Conservation (phyloP, 1,140 invertebrate species). For the Holcopasites calliopsidis region DNA sequence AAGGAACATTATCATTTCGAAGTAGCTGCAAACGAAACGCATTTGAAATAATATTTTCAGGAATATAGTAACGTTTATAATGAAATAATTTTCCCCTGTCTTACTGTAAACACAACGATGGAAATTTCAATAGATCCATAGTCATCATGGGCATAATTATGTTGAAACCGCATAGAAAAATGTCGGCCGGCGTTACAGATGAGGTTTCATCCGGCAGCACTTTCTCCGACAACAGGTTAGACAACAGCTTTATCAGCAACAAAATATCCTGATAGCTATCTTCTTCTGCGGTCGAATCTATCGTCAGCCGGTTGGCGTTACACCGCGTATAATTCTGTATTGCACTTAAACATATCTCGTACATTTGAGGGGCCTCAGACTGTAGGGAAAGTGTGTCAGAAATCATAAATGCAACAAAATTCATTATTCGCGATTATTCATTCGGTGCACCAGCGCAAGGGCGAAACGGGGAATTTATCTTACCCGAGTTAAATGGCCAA, state of each 20-base stretch:
- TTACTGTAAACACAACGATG: slow-evolving; percentile 84
- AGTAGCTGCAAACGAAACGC: slow-evolving; percentile 75
- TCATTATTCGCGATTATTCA: slow-evolving; percentile 2
- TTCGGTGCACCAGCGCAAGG: too few relatives aligned
- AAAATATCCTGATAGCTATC: slow-evolving; percentile 87
- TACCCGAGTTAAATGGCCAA: slow-evolving; percentile 83
- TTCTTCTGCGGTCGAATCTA: slow-evolving; percentile 84
- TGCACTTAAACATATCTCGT: slow-evolving; percentile 82
- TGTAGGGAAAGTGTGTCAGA: slow-evolving; percentile 64
- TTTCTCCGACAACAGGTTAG: slow-evolving; percentile 80
- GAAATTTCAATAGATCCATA: slow-evolving; percentile 86
- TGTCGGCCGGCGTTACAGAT: slow-evolving; percentile 77
- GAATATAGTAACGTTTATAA: too few relatives aligned
- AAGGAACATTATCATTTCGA: slow-evolving; percentile 83
- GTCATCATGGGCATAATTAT: slow-evolving; percentile 89
- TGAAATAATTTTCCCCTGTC: too few relatives aligned
- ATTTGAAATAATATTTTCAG: slow-evolving; percentile 83
- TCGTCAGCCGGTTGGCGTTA: slow-evolving; percentile 80
- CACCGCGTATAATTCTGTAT: slow-evolving; percentile 87
- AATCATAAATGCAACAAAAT: slow-evolving; percentile 22
- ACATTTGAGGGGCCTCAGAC: slow-evolving; percentile 82
- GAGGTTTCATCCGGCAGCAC: not conserved
- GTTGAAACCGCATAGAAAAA: slow-evolving; percentile 86
- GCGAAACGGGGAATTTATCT: too few relatives aligned
- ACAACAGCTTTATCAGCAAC: slow-evolving; percentile 86